Conservation (phyloP, 2,113 vertebrate genomes). For the Meriones unguiculatus region DNA sequence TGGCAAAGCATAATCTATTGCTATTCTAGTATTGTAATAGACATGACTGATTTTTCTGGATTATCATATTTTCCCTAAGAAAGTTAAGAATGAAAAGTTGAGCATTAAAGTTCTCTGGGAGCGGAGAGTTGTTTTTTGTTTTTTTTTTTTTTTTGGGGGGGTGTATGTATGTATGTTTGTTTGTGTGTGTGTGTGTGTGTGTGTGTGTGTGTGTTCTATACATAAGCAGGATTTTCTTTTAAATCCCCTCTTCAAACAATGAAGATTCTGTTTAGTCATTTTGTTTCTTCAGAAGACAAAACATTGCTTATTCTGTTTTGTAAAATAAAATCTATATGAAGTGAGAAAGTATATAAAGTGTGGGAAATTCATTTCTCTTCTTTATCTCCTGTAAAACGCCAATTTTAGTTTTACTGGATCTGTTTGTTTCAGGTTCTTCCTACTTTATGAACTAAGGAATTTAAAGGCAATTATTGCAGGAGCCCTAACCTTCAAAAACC, state of each 20-base stretch:
- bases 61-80: constrained; percentile 32
- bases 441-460: constrained; percentile 39
- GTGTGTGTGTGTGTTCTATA: neutral
- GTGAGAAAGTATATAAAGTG: constrained; percentile 25
- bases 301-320: constrained; percentile 38
- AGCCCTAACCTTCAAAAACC: neutral
- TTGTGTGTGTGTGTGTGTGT: neutral
- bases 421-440: constrained; percentile 6
- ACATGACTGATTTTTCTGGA: constrained; percentile 11
- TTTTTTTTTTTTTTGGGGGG: neutral
- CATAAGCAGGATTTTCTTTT: constrained; percentile 36
- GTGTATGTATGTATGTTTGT: neutral
- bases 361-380: neutral
- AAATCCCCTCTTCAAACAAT: constrained; percentile 25
- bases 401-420: constrained; percentile 30
- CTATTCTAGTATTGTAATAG: constrained; percentile 29
- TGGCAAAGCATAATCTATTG: neutral
- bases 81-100: constrained; percentile 1
- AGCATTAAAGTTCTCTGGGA: neutral
- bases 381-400: constrained; percentile 30
- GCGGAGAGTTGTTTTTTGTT: neutral
- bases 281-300: constrained; percentile 27
- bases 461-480: constrained; percentile 14
- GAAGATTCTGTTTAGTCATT: constrained; percentile 22
- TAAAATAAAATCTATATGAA: constrained; percentile 2